Evolutionary conservation across 2,888 invertebrate species (phyloP).

Genomic region (Choreutis nemorana): DNA sequence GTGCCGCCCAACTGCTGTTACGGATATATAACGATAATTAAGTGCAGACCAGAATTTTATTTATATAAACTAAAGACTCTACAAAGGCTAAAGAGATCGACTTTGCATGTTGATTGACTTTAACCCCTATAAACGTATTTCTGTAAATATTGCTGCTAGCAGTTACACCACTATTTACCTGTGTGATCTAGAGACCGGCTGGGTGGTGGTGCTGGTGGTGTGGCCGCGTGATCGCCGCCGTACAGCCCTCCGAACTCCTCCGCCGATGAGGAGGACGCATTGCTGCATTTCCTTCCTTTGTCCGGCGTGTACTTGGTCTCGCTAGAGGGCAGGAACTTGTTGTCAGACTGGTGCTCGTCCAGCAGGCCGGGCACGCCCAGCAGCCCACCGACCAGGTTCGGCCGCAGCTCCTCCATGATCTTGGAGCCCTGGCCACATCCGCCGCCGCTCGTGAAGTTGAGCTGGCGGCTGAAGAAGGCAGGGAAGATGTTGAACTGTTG

Average conservation of each 20-base stretch:
- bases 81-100: too few relatives aligned
- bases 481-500: conserved; percentile 93
- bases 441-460: conserved; percentile 79
- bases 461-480: conserved; percentile 88
- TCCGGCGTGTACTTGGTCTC: conserved; percentile 66
- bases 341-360: conserved; percentile 75
- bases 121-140: too few relatives aligned
- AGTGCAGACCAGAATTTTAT: too few relatives aligned
- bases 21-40: too few relatives aligned
- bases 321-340: conserved; percentile 63
- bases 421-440: conserved; percentile 76
- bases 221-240: conserved; percentile 75
- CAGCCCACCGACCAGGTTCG: conserved; percentile 81
- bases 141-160: too few relatives aligned
- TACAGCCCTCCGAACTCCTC: conserved; percentile 91
- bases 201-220: conserved; percentile 68
- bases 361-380: conserved; percentile 81
- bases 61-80: too few relatives aligned
- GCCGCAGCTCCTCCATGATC: conserved; percentile 87
- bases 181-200: conserved; percentile 65
- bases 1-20: too few relatives aligned
- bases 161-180: conserved; percentile 58
- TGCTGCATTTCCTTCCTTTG: conserved; percentile 79
- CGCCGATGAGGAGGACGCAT: conserved; percentile 77
- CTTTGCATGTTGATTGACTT: too few relatives aligned